Conservation (phyloP, 2,797 vertebrate species). For the Notamacropus eugenii region DNA sequence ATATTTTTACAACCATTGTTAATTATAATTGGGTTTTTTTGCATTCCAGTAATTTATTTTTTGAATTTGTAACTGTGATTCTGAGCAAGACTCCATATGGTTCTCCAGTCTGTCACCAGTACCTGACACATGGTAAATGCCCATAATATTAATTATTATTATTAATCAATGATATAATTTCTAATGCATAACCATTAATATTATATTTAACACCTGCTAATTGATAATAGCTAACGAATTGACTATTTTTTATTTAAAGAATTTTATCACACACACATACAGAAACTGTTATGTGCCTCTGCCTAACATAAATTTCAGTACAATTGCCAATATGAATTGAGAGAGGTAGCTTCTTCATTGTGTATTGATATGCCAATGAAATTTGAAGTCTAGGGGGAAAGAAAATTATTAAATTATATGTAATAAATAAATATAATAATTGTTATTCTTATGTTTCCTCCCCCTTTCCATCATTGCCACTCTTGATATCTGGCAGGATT, state of each 20-base stretch:
- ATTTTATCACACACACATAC: background rate
- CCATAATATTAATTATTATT: background rate
- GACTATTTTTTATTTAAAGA: background rate
- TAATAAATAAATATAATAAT: too few species aligned
- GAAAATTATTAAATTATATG: too few species aligned
- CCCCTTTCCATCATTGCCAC: background rate
- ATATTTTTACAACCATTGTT: background rate
- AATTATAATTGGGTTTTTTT: background rate
- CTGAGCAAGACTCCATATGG: background rate
- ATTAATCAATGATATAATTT: background rate
- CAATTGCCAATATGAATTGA: background rate
- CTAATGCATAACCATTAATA: background rate
- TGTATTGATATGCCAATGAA: background rate
- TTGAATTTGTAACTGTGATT: background rate
- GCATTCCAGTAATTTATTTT: background rate
- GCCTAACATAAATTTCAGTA: background rate
- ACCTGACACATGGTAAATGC: background rate
- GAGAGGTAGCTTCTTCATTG: background rate
- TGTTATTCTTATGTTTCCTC: background rate
- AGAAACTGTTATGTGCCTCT: background rate
- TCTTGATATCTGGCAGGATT: background rate
- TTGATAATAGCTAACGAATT: background rate
- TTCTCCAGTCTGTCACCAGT: background rate
- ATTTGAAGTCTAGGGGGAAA: background rate
- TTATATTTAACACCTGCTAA: background rate